phyloP scores from a whole-genome alignment of 2,888 invertebrate genomes.

The Troides helena region DNA sequence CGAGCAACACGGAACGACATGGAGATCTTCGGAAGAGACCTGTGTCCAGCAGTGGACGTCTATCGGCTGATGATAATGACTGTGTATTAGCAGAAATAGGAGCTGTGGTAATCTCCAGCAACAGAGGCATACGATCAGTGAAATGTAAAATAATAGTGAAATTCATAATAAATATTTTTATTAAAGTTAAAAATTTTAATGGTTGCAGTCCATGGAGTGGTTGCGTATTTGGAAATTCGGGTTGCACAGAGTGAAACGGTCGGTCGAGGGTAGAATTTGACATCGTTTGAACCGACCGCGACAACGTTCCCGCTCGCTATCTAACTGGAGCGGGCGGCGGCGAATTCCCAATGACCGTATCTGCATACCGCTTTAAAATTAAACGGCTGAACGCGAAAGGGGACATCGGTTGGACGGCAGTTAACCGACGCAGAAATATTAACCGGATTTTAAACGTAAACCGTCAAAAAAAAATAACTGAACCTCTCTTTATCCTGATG shows the following conservation, averaged over 20 bases:
- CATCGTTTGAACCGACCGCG: slow-evolving; percentile 13
- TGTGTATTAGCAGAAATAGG: too few relatives aligned
- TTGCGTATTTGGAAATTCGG: not conserved
- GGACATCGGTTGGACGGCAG: not conserved
- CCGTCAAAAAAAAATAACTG: too few relatives aligned
- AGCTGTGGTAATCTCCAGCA: too few relatives aligned
- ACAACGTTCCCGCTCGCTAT: slow-evolving; percentile 44
- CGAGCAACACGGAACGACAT: too few relatives aligned
- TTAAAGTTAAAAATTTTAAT: not conserved
- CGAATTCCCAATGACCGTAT: slow-evolving; percentile 50
- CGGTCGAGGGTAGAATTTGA: not conserved
- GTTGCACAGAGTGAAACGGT: not conserved
- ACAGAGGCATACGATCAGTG: too few relatives aligned
- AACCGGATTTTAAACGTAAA: too few relatives aligned
- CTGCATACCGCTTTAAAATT: slow-evolving; percentile 23
- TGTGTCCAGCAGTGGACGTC: too few relatives aligned
- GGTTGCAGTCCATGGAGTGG: not conserved
- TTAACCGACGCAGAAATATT: not conserved
- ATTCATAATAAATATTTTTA: too few relatives aligned
- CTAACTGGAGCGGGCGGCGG: slow-evolving; percentile 58
- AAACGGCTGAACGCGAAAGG: slow-evolving; percentile 14
- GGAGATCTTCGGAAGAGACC: too few relatives aligned
- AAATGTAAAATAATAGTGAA: too few relatives aligned
- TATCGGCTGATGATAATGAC: too few relatives aligned
- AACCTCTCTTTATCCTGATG: too few relatives aligned